Conservation (phyloP, 2,797 vertebrate genomes). For the Gorsachius magnificus region DNA sequence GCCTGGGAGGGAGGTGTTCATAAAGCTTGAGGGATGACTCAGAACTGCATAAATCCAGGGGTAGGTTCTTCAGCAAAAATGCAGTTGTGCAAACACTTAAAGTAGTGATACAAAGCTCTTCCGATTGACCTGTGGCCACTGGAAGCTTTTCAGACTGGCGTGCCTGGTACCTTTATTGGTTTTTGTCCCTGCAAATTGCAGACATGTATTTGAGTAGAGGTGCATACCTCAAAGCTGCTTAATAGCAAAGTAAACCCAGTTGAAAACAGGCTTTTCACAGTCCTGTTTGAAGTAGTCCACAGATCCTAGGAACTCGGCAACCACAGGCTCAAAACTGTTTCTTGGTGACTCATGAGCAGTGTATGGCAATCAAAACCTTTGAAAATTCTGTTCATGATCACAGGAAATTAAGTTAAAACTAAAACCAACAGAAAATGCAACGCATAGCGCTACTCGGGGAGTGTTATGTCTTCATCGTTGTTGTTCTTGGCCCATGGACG, state of each 20-base stretch:
- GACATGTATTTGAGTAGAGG: neutral
- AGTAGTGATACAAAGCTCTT: neutral
- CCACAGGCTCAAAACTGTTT: neutral
- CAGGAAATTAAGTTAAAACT: neutral
- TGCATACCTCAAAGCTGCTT: neutral
- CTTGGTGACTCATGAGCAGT: neutral
- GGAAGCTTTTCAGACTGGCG: neutral
- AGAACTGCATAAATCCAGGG: neutral
- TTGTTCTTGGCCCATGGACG: neutral
- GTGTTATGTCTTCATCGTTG: neutral
- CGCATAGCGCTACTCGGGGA: neutral
- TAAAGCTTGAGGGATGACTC: neutral
- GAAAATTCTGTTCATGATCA: neutral
- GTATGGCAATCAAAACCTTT: neutral
- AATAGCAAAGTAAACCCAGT: neutral
- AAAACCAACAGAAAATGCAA: neutral
- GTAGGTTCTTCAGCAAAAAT: neutral
- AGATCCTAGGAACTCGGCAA: neutral
- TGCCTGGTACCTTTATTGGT: neutral
- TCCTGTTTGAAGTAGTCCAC: neutral
- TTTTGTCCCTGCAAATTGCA: neutral
- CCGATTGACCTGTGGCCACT: neutral
- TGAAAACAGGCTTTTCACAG: neutral
- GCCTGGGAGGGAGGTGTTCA: neutral
- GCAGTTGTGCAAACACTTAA: neutral